Evolutionary conservation across 2,113 vertebrate genomes (phyloP).

Genomic region (Lontra canadensis): DNA sequence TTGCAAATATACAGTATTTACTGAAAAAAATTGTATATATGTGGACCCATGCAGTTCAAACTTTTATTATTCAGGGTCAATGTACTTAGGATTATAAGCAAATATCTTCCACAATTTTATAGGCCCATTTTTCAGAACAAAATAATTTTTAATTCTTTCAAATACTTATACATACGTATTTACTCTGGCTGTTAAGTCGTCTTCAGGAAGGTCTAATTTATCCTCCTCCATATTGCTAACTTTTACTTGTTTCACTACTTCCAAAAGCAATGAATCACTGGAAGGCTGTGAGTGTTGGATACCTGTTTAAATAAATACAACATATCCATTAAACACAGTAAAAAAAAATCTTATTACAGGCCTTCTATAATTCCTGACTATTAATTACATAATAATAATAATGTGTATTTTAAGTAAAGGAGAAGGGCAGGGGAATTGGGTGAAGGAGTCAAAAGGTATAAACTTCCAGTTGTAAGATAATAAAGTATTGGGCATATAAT

Average conservation of each 20-base stretch:
- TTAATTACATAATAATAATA: background rate
- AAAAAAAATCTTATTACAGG: background rate
- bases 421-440: background rate
- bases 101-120: slow-evolving; percentile 17
- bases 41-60: background rate
- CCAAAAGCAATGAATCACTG: slow-evolving; percentile 93
- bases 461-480: background rate
- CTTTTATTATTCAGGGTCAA: background rate
- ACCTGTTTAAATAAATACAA: slow-evolving; percentile 82
- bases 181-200: slow-evolving; percentile 85
- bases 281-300: slow-evolving; percentile 89
- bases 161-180: slow-evolving; percentile 81
- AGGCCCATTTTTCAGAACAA: background rate
- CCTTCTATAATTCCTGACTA: background rate
- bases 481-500: background rate
- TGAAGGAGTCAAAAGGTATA: background rate
- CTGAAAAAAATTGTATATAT: background rate
- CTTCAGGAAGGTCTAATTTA: slow-evolving; percentile 94
- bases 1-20: background rate
- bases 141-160: slow-evolving; percentile 40
- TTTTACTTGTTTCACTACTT: slow-evolving; percentile 97
- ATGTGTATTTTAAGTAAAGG: background rate
- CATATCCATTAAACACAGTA: slow-evolving; percentile 10
- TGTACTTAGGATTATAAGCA: background rate
- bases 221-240: slow-evolving; percentile 96